Base-by-base conservation (phyloP, 2,113 vertebrate species). In the Athene noctua region DNA sequence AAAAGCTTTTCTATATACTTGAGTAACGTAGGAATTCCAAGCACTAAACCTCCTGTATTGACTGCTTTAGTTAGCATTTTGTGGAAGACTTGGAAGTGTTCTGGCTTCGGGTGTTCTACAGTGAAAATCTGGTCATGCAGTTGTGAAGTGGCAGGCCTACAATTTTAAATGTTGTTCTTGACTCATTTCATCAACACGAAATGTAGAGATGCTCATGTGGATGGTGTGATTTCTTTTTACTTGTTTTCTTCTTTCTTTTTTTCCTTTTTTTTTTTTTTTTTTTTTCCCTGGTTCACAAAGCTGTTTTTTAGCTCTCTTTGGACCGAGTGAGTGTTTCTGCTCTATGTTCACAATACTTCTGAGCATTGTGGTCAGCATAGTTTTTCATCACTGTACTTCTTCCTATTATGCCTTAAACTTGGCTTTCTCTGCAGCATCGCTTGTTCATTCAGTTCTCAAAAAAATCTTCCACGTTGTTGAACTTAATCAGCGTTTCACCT, bases 241-340 rank as follows among this genome's bases (percentile, higher is more conserved):
- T 61, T 75, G n/a, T 15, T 16, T 3, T 1, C 1, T 18, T 42
- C 10, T 6, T 16, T 13, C 2, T 4, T 4, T 15, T 6, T 32
- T 9, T 4, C 9, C 30, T 12, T 15, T 9, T 4, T 13, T 10
- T 3, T 25, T 10, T 3, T 3, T 3, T 25, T 10, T 3, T 3
- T 29, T 15, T 29, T 66, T 42, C 38, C 10, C 32, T 44, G 55
- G 44, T 62, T 86, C n/a, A 36, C 63, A 57, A 72, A 63, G 54
- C 74, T 88, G 52, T 1, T 22, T 82, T 86, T 86, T 66, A 57
- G 27, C 88, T 92, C 27, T 49, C 46, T 88, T 68, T 59, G 59
- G 46, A 44, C 55, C 90, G 34, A 86, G 44, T 40, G 34, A 38
- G 5, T 62, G 17, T 77, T 79, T 79, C 47, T 68, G 3, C 80